Conservation (phyloP, 2,113 vertebrate species). For the Oryzias curvinotus region DNA sequence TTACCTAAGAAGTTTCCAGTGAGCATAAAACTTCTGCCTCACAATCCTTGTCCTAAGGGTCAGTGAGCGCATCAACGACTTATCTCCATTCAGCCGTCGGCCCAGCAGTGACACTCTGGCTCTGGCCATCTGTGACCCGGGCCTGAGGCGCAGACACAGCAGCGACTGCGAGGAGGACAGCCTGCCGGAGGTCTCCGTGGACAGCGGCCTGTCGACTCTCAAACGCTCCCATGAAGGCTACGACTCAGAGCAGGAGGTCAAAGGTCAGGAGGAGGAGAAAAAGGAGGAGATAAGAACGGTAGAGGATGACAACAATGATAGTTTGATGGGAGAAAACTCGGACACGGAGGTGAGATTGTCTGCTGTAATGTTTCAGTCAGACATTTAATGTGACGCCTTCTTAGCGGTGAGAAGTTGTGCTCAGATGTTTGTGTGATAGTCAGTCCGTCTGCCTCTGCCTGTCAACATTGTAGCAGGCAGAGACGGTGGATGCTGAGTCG, state of each 20-base stretch:
- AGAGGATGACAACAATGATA: slow-evolving; percentile 64
- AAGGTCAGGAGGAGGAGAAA: slow-evolving; percentile 69
- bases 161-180: slow-evolving; percentile 89
- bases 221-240: slow-evolving; percentile 87
- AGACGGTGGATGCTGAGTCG: slow-evolving; percentile 81
- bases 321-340: slow-evolving; percentile 77
- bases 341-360: slow-evolving; percentile 83
- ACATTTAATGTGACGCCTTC: too few species aligned
- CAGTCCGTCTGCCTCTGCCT: background rate
- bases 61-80: slow-evolving; percentile 81
- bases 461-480: slow-evolving; percentile 74
- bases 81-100: slow-evolving; percentile 44
- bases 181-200: slow-evolving; percentile 87
- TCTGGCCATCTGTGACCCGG: slow-evolving; percentile 90
- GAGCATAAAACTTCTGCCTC: background rate
- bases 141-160: slow-evolving; percentile 80
- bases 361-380: too few species aligned
- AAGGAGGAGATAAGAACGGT: slow-evolving; percentile 18
- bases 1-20: too few species aligned
- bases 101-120: slow-evolving; percentile 83
- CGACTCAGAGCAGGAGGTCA: slow-evolving; percentile 86
- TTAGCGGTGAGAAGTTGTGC: too few species aligned
- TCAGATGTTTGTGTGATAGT: background rate
- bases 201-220: slow-evolving; percentile 93
- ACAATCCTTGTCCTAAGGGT: slow-evolving; percentile 66